Percentiles rank a stretch among this genome's conserved stretches.
phyloP scores from a whole-genome alignment of 2,113 vertebrate species.

The Saimiri boliviensis region DNA sequence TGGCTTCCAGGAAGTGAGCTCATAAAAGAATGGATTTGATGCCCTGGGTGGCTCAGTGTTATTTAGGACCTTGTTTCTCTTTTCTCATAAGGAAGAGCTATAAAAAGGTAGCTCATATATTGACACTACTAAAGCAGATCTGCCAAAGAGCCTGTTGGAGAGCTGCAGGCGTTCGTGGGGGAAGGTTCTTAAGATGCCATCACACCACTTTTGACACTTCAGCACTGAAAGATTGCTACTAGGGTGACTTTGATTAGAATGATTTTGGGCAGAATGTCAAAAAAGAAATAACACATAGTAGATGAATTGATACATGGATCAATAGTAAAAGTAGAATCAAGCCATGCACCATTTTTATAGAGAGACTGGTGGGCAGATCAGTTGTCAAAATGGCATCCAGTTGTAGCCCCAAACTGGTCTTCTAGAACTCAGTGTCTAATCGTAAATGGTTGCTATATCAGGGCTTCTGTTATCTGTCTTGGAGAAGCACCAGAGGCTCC shows the following conservation, averaged over 20 bases:
- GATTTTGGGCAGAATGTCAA: neutral
- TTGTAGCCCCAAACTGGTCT: neutral
- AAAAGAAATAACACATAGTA: neutral
- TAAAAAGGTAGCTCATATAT: slow-evolving; percentile 23
- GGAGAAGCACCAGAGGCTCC: neutral
- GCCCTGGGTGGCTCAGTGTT: neutral
- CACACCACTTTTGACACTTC: neutral
- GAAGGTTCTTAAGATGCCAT: neutral
- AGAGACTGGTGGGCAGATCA: neutral
- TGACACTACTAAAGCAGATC: neutral
- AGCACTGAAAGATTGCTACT: neutral
- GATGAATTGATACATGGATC: neutral
- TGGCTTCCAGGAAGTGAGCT: slow-evolving; percentile 49
- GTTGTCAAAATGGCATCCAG: neutral
- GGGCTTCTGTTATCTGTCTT: neutral
- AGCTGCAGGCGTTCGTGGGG: neutral
- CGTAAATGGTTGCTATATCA: neutral
- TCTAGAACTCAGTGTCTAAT: neutral
- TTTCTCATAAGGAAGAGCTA: slow-evolving; percentile 29
- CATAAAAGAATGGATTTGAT: neutral
- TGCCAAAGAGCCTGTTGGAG: neutral
- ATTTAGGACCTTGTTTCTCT: neutral
- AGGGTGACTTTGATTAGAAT: neutral
- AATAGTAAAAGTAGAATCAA: neutral
- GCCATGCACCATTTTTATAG: neutral